Evolutionary conservation across 2,113 vertebrate species (phyloP).

Genomic region (Ibidorhyncha struthersii): DNA sequence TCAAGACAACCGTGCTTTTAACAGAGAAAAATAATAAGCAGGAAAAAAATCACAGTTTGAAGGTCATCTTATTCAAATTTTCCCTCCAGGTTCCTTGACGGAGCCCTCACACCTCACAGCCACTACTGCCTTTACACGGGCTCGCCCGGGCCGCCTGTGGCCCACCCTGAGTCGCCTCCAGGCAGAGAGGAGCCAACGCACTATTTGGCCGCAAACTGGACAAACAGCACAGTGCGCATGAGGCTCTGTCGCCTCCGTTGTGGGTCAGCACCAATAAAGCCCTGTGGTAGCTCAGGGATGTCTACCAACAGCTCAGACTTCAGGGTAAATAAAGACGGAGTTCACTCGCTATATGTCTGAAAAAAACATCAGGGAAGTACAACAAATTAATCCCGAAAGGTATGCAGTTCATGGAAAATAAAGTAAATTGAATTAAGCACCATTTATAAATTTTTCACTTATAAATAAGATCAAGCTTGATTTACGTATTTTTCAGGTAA

Average conservation of each 20-base stretch:
- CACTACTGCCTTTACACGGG: fast-evolving
- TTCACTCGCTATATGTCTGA: neutral
- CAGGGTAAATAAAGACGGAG: neutral
- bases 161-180: fast-evolving
- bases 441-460: neutral
- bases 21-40: neutral
- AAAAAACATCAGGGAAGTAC: neutral
- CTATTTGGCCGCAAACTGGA: neutral
- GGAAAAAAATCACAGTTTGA: neutral
- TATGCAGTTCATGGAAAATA: neutral
- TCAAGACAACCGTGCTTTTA: neutral
- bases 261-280: neutral
- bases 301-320: neutral
- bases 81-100: neutral
- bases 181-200: neutral
- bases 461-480: neutral
- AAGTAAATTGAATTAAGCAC: neutral
- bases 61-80: neutral
- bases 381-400: neutral
- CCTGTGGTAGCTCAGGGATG: neutral
- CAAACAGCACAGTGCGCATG: fast-evolving
- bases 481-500: neutral
- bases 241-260: neutral
- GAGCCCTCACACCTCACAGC: neutral
- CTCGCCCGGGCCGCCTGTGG: neutral